Evolutionary conservation across 2,797 vertebrate species (phyloP).

Genomic region (Adrianichthys oophorus): DNA sequence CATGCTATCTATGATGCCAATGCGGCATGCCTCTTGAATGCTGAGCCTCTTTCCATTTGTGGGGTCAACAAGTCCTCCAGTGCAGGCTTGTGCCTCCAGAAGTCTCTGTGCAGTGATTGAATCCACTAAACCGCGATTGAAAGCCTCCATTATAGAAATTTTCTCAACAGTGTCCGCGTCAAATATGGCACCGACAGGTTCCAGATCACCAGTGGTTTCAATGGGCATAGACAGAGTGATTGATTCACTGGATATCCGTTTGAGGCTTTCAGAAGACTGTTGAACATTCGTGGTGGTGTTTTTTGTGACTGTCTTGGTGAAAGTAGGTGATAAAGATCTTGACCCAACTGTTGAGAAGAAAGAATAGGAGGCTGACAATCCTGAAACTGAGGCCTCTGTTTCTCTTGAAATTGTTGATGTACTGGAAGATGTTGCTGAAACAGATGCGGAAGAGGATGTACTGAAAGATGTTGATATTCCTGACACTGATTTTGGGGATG

Average conservation of each 20-base stretch:
- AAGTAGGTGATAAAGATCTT: conserved; percentile 44
- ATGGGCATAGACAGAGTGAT: conserved; percentile 68
- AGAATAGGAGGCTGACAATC: conserved; percentile 29
- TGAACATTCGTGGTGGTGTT: conserved; percentile 32
- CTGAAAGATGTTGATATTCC: conserved; percentile 9
- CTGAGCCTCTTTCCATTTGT: conserved; percentile 83
- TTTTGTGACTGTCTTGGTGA: conserved; percentile 49
- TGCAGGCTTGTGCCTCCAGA: conserved; percentile 95
- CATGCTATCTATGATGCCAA: conserved; percentile 83
- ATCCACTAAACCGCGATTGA: conserved; percentile 88
- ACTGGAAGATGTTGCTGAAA: conserved; percentile 5
- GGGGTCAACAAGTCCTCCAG: conserved; percentile 91
- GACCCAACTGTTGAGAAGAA: conserved; percentile 28
- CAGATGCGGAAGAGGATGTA: background rate
- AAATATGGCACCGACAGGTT: conserved; percentile 94
- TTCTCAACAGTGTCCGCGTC: conserved; percentile 92
- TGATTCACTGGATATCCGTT: conserved; percentile 77
- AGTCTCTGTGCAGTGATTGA: conserved; percentile 91
- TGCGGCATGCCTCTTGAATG: conserved; percentile 84
- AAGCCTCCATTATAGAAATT: conserved; percentile 86
- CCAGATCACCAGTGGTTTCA: conserved; percentile 80
- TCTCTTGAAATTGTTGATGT: conserved; percentile 25
- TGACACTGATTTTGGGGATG: background rate
- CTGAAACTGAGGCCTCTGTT: conserved; percentile 6
- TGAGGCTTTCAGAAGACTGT: conserved; percentile 69